Base-by-base conservation (phyloP, 2,113 vertebrate genomes). In the Montifringilla adamsi region DNA sequence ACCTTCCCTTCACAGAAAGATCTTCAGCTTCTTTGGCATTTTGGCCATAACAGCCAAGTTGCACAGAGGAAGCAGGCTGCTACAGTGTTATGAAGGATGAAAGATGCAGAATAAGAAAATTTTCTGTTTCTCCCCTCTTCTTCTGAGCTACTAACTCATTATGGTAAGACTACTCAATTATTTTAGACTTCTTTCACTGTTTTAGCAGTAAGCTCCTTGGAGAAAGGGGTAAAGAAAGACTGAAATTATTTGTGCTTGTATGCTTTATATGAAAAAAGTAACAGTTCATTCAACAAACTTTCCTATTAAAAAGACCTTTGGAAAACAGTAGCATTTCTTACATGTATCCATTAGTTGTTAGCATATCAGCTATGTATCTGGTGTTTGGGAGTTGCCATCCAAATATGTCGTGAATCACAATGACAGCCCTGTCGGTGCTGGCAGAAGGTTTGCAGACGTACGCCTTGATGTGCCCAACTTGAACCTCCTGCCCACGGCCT, bases 351-450 rank as follows among this genome's bases (percentile, higher is more conserved):
- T 99, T 98, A 31, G 97, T 60, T 7, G 99, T 90, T 10, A 99
- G 97, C 98, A 99, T 98, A 73, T 99, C 99, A 15, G 97, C 98
- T 17, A 99, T 99, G 69, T 98, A 99, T 98, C 99, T 98, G 13
- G 98, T 99, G 87, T 99, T 99, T 39, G 99, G 98, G 37, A 99
- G 96, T 28, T 98, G 95, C 99, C 99, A 99, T 35, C 99, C 99
- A 83, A 83, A 99, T 49, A 99, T 98, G 26, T 99, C 99, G 5
- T 99, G 99, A 63, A 99, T 98, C 53, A 99, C 98, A 49, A 99
- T 96, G 66, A 99, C 83, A 0, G 98, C 99, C 87, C 96, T 99
- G 62, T 98, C 98, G 1, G 98, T 96, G 7, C 96, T 37, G 7
- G 73, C 22, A 1, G 97, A n/a, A 23, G 98, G 98, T 70, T 98